Base-by-base conservation (phyloP, 64 coral and sea anemone species). In the Montipora sp. region DNA sequence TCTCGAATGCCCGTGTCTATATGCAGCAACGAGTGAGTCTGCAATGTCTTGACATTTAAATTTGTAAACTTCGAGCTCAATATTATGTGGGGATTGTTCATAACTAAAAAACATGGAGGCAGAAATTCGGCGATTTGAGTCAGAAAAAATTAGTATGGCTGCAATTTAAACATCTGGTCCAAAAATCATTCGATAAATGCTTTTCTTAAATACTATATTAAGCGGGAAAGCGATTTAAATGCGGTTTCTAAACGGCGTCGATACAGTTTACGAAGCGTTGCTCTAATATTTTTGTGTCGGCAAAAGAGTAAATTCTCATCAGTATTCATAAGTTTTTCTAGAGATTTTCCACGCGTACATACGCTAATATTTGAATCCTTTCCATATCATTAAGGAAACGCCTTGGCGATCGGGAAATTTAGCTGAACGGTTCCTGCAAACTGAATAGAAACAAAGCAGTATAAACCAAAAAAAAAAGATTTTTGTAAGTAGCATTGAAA, bases 21-120 rank as follows among this genome's bases (percentile, higher is more conserved):
- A 90, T 94, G 95, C 84, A 94, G 91, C 8, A 90, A 89, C 67
- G 95, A 98, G 95, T 98, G 92, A 98, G 95, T 98, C 50, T 4
- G 47, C 53, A 8, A 16, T 16, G 63, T 84, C 61, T 84, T 72
- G 45, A 50, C 65, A 85, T 72, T 85, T 72, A 85, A 72, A 85
- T 72, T 49, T 85, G 82, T 85, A 85, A 85, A 70, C 44, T 85
- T 14, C 8, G 9, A 71, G 46, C 63, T 85, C 71, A 49, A 51
- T 71, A 48, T 10, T 65, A 65, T 83, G 13, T 8, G 14, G 58
- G 21, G 65, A 85, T 12, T 18, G 12, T 43, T 43, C 57, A 60
- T 61, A 10, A 43, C 8, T 36, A 68, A 23, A 2, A 36, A 36
- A 36, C 36, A 36, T 36, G 36, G 36, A 36, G 1, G 36, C 36